A percentile compares a stretch with the other conserved stretches of the same genome.
These are phyloP conservation scores for Drosophila kurseongensis DNA, from an alignment of 1,140 invertebrate genomes.

Conservation along the genomic window DNA sequence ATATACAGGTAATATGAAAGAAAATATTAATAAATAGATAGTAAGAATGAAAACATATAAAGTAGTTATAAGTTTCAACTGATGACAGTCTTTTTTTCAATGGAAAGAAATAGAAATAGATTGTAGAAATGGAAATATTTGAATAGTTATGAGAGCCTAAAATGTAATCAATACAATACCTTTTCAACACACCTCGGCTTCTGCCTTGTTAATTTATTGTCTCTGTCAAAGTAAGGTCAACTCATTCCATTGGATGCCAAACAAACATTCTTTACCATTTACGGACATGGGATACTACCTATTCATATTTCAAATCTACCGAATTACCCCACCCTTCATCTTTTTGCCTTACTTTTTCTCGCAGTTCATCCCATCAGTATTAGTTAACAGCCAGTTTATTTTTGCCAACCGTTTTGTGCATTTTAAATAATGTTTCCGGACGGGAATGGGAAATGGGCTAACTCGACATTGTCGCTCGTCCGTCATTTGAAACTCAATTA, in stretches of 20 bases:
- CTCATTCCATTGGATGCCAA: neutral
- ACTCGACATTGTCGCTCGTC: neutral
- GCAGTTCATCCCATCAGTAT: neutral
- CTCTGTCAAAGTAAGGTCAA: neutral
- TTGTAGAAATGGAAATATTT: no score
- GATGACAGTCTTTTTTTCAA: no score
- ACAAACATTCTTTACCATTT: neutral
- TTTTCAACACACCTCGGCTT: neutral
- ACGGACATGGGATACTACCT: no score
- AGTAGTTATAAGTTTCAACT: no score
- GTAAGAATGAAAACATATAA: no score
- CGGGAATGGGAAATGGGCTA: conserved; percentile 19
- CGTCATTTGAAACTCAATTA: conserved; percentile 31
- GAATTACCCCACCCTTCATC: neutral
- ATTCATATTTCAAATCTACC: neutral
- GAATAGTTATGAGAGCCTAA: no score
- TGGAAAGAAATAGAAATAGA: no score
- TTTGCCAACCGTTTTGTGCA: conserved; percentile 3
- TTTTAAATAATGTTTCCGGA: conserved; percentile 37
- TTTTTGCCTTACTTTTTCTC: neutral
- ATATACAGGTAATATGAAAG: neutral
- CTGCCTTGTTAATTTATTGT: conserved; percentile 4
- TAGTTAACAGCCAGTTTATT: neutral
- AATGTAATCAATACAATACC: no score
- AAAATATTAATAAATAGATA: no score